A percentile compares a stretch with the other conserved stretches of the same genome.
These are phyloP conservation scores for Cirrhinus molitorella DNA, from an alignment of 2,797 vertebrate genomes.

Conservation along the genomic window DNA sequence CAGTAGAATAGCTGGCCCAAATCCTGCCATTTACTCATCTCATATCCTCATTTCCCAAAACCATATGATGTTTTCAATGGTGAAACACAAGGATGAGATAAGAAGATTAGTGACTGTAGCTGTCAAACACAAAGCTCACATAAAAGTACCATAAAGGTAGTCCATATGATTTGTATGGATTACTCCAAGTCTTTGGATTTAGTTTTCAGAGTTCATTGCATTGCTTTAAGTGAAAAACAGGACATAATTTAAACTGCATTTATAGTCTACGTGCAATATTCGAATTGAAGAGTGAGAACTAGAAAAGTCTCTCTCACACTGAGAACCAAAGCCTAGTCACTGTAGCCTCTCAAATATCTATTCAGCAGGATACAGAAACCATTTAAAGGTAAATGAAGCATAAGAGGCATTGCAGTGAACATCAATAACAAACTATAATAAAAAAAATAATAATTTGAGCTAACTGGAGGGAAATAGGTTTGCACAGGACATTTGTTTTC, in stretches of 20 bases:
- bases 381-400: background rate
- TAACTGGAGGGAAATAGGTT: background rate
- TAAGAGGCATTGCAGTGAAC: background rate
- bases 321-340: background rate
- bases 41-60: no score
- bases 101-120: background rate
- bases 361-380: background rate
- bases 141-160: background rate
- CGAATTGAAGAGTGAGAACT: background rate
- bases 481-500: slow-evolving; percentile 7
- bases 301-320: background rate
- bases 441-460: background rate
- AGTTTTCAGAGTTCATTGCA: background rate
- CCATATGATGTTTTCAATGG: background rate
- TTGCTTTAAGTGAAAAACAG: background rate
- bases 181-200: background rate
- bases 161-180: background rate
- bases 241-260: background rate
- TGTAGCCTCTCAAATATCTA: background rate
- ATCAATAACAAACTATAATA: slow-evolving; percentile 7
- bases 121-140: background rate
- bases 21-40: background rate
- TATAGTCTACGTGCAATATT: background rate
- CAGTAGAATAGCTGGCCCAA: background rate
- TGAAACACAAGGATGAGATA: background rate